phyloP scores from a whole-genome alignment of 1,140 invertebrate species.

The Tetramorium parvispinum region DNA sequence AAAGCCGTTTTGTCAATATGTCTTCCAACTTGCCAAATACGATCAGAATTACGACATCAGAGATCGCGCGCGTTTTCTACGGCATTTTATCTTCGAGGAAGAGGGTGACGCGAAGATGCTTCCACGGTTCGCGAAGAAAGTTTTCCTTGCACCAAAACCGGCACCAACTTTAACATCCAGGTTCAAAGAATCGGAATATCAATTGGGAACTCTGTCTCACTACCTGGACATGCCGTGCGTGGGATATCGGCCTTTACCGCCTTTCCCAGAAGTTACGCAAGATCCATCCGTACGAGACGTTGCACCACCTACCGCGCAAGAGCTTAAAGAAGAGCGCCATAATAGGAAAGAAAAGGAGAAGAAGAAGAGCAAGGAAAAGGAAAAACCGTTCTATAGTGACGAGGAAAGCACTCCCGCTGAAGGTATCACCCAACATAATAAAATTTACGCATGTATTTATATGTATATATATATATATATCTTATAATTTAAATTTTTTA shows the following conservation, averaged over 20 bases:
- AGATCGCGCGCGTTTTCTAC: constrained; percentile 95
- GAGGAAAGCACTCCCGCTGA: constrained; percentile 78
- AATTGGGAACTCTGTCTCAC: constrained; percentile 98
- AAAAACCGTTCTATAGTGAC: constrained; percentile 81
- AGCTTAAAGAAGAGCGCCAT: constrained; percentile 67
- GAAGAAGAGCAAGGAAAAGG: constrained; percentile 79
- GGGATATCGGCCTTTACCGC: constrained; percentile 95
- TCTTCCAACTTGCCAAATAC: constrained; percentile 98
- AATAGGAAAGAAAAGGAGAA: constrained; percentile 79
- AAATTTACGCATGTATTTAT: background rate
- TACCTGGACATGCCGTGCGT: constrained; percentile 94
- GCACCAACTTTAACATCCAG: constrained; percentile 92
- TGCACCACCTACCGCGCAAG: constrained; percentile 79
- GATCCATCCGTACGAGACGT: constrained; percentile 93
- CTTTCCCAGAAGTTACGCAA: constrained; percentile 92
- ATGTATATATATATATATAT: background rate
- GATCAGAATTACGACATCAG: constrained; percentile 99
- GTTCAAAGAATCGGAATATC: constrained; percentile 90
- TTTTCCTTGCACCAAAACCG: constrained; percentile 97
- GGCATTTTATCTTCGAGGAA: constrained; percentile 91
- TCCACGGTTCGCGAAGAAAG: constrained; percentile 90
- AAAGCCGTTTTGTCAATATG: constrained; percentile 95
- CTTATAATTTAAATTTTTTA: background rate
- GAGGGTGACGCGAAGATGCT: constrained; percentile 85
- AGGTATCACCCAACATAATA: constrained; percentile 57